Percentiles rank a stretch among this genome's conserved stretches.
phyloP scores from a whole-genome alignment of 1,140 invertebrate genomes.

The Drosophila oshimai region DNA sequence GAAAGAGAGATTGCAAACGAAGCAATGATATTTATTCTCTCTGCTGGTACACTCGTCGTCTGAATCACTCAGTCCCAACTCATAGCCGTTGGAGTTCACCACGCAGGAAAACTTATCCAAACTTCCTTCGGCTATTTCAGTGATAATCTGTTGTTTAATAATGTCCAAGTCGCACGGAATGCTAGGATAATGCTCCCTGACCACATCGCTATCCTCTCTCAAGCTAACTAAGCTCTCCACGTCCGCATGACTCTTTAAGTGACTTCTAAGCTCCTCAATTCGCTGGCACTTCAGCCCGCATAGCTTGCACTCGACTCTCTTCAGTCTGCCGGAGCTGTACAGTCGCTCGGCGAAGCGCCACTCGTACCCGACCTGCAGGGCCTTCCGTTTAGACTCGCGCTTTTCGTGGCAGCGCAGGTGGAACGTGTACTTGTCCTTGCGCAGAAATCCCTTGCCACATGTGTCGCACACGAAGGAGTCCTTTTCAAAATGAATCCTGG shows the following conservation, averaged over 20 bases:
- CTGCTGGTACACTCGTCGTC: slow-evolving; percentile 40
- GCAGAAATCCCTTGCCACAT: slow-evolving; percentile 60
- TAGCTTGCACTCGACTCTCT: slow-evolving; percentile 58
- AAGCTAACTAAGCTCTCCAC: slow-evolving; percentile 35
- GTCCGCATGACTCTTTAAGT: slow-evolving; percentile 31
- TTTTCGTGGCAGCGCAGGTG: slow-evolving; percentile 55
- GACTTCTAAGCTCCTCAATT: slow-evolving; percentile 45
- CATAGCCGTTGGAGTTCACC: slow-evolving; percentile 66
- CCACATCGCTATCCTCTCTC: slow-evolving; percentile 38
- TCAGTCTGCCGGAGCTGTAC: slow-evolving; percentile 41
- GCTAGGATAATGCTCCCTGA: slow-evolving; percentile 42
- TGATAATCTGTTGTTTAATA: slow-evolving; percentile 35
- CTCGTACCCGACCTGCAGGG: slow-evolving; percentile 19
- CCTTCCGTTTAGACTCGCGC: slow-evolving; percentile 15
- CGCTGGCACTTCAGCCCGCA: slow-evolving; percentile 37
- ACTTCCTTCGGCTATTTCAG: slow-evolving; percentile 36
- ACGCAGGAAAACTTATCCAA: slow-evolving; percentile 51
- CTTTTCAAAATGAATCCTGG: slow-evolving; percentile 47
- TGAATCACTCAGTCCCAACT: slow-evolving; percentile 64
- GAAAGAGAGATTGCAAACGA: slow-evolving; percentile 34
- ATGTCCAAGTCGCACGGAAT: slow-evolving; percentile 8
- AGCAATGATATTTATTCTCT: slow-evolving; percentile 45
- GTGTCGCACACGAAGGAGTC: slow-evolving; percentile 34
- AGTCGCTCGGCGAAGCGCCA: slow-evolving; percentile 62
- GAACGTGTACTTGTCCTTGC: slow-evolving; percentile 65